Base-by-base conservation (phyloP, 2,797 vertebrate genomes). In the Tauraco hartlaubi region DNA sequence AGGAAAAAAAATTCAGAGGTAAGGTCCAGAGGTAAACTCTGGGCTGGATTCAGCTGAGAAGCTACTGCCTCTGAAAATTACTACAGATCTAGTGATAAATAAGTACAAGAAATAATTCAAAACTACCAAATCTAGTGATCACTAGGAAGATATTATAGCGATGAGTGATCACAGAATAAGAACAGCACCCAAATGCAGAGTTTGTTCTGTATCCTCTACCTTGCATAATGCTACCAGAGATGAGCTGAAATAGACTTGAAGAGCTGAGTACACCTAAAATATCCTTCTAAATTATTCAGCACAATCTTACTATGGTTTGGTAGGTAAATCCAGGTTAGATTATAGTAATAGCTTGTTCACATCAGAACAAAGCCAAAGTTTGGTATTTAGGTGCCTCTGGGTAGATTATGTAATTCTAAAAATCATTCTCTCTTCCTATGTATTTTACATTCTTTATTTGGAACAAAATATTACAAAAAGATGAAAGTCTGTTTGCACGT, bases 121-220 rank as follows among this genome's bases (percentile, higher is more conserved):
- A 95, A 52, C 71, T 90, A 92, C 85, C 3, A 5, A 66, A 90
- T 69, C 35, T 58, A 72, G 79, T 90, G 87, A 76, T 92, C 85
- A 90, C 87, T 63, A 68, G 54, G 55, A 94, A 94, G 44, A 43
- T 90, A 72, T 41, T 80, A 63, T 18, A 90, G 71, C 76, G 71
- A 26, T 58, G 77, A 78, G 89, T 91, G 85, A 94, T 44, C 88
- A 95, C 71, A 71, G 64, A 85, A 69, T 80, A 78, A 72, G 69
- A 94, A 86, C 79, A 97, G 95, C 94, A 95, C 85, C 76, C 83
- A 93, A 90, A 91, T 46, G 62, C 58, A 67, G 91, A 92, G 29
- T 90, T 96, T 78, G 68, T 93, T 97, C 89, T 85, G n/a, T 92
- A 9, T 86, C 31, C 90, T 67, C 79, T 81, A 78, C 69, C 29